phyloP scores from a whole-genome alignment of 1,140 invertebrate species.

The Drosophila hydei region DNA sequence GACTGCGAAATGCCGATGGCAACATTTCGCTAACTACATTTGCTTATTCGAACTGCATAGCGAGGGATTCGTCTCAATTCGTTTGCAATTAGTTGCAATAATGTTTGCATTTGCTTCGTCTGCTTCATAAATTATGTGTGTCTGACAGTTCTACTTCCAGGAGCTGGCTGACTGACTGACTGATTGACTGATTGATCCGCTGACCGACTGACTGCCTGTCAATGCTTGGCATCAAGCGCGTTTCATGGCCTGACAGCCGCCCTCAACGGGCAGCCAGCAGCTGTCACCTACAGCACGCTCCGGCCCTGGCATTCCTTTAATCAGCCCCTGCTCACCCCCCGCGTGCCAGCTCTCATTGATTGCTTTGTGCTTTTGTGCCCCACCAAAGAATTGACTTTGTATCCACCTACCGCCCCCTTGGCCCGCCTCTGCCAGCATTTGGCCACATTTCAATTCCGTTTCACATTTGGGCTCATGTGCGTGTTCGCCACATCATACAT shows the following conservation, averaged over 20 bases:
- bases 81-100: slow-evolving; percentile 48
- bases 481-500: slow-evolving; percentile 22
- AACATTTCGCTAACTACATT: slow-evolving; percentile 4
- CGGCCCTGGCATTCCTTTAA: not conserved
- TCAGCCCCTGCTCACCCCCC: not conserved
- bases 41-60: not conserved
- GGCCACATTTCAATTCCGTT: slow-evolving; percentile 41
- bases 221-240: slow-evolving; percentile 37
- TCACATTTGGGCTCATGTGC: slow-evolving; percentile 32
- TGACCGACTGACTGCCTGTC: slow-evolving; percentile 51
- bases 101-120: slow-evolving; percentile 44
- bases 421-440: not conserved
- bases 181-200: slow-evolving; percentile 21
- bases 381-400: slow-evolving; percentile 8
- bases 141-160: not conserved
- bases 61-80: not conserved
- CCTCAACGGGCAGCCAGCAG: not conserved
- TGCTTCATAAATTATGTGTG: slow-evolving; percentile 47
- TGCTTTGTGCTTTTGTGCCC: slow-evolving; percentile 39
- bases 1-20: no score
- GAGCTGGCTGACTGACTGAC: slow-evolving; percentile 25
- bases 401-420: not conserved
- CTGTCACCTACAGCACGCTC: not conserved
- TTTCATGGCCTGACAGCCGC: slow-evolving; percentile 21
- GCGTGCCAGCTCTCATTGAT: slow-evolving; percentile 30